Evolutionary conservation across 2,797 vertebrate genomes (phyloP), one percentile per base, ranked within the genome.

Genomic region (Pterois miles): DNA sequence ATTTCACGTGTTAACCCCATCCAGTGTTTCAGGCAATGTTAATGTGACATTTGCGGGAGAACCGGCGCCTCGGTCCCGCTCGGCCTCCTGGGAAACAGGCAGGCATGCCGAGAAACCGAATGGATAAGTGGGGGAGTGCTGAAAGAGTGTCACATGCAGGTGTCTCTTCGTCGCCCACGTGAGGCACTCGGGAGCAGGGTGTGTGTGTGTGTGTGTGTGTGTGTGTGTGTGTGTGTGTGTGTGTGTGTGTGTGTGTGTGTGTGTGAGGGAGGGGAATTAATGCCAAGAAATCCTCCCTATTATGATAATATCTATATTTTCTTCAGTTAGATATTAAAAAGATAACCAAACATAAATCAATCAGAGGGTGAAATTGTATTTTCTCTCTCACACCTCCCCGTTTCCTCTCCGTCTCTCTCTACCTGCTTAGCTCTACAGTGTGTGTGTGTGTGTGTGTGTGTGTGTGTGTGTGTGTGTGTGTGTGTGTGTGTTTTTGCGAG

Each of bases 241-340:
- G 65, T 56, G 52, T 71, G 48, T 64, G 48, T 65, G 33, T 5
- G 25, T 20, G 25, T 58, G 56, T 33, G 31, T 59, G 29, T 58
- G 29, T 34, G n/a, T 18, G 34, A 16, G 40, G 20, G 14, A 8
- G 22, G 34, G 46, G 43, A 46, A 18, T 20, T 36, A 50, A 78
- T 72, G 74, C 81, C 65, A 80, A 85, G 83, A 88, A 87, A 82
- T 82, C 40, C 58, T 59, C 77, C 66, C 56, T 34, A 27, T 74
- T 78, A 73, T 50, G 54, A 70, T 13, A 20, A 46, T 46, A 78
- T 87, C 77, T 81, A 76, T 74, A 86, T 89, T 91, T 86, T 86
- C 74, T 86, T 63, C 60, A 83, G 80, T 65, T 78, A 82, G 85
- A 91, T 86, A 92, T 91, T 92, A 88, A 90, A 92, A 91, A 88